Evolutionary conservation across 1,140 invertebrate species (phyloP), one percentile per base, ranked within the genome.

Genomic region (Orius laevigatus): DNA sequence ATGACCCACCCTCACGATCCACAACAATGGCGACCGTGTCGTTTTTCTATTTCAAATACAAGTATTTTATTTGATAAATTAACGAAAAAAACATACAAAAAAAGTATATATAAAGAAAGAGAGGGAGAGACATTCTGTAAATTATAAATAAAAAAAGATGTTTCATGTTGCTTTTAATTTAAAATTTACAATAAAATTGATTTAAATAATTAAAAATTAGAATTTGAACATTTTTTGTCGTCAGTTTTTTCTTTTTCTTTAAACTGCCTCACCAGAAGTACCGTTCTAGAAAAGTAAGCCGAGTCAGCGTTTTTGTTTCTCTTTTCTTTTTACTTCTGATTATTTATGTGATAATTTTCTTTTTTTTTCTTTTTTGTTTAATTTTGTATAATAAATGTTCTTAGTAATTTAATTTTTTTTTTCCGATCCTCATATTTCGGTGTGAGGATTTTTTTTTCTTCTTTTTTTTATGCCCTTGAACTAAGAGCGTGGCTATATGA

Each of bases 341-440:
- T 39, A 31, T 49, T 47, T 49, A 41, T 49, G 47, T 49, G 47
- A 49, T 49, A 49, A 36, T 49, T 49, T 49, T 49, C 41, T 31
- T 33, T 48, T 39, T 48, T 19, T 11, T 49, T 49, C 41, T 49
- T 25, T 46, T 46, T 46, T 33, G 44, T 46, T 46, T 46, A 46
- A 46, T 46, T 46, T 49, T 41, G 39, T 41, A 49, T 32, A 49
- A 49, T 49, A 49, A 49, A 49, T 49, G 47, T 49, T 49, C 31
- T 31, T 41, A 40, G 14, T 18, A 16, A 49, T 15, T 47, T 47
- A 34, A 12, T 39, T 10, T 10, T 47, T 47, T 35, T 36, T 16
- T 31, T 47, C 34, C 34, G 4, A 14, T 35, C 5, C 18, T 47
- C 3, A 16, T 40, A 10, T 40, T 40, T 42, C 6, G 12, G 12